Evolutionary conservation across 2,888 invertebrate genomes (phyloP).

Genomic region (Latrodectus elegans): DNA sequence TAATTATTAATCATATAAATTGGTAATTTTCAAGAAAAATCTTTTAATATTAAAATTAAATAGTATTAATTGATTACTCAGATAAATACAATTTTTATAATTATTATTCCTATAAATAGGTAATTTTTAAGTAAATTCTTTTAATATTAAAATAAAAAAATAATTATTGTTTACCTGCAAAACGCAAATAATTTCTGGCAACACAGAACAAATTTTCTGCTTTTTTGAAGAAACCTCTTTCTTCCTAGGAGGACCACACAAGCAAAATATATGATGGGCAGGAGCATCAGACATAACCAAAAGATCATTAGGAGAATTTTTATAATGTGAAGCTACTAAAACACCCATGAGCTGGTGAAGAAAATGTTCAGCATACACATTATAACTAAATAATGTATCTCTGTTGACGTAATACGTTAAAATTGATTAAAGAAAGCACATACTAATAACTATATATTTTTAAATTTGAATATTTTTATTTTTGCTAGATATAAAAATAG

Average conservation of each 20-base stretch:
- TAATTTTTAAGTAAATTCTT: too few species aligned
- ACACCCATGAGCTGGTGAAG: conserved; percentile 92
- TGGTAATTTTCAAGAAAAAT: too few species aligned
- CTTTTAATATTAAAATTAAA: too few species aligned
- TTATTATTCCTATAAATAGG: too few species aligned
- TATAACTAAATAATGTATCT: conserved; percentile 97
- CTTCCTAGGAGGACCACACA: conserved; percentile 87
- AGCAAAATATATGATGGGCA: conserved; percentile 96
- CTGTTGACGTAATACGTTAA: conserved; percentile 78
- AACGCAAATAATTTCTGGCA: conserved; percentile 96
- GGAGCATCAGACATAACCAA: conserved; percentile 99
- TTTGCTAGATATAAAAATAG: too few species aligned
- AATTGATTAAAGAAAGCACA: conserved; percentile 23
- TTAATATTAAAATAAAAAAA: not conserved
- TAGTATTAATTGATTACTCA: too few species aligned
- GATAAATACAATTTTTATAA: too few species aligned
- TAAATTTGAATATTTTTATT: too few species aligned
- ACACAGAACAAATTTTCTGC: conserved; percentile 62
- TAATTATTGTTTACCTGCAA: conserved; percentile 80
- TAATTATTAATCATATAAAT: too few species aligned
- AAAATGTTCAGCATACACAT: conserved; percentile 88
- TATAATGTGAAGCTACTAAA: conserved; percentile 98
- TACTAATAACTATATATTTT: too few species aligned
- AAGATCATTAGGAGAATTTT: conserved; percentile 98
- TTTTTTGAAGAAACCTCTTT: conserved; percentile 78